Conservation (phyloP, 92 coral and sea anemone species). For the Epizoanthus rinbou region DNA sequence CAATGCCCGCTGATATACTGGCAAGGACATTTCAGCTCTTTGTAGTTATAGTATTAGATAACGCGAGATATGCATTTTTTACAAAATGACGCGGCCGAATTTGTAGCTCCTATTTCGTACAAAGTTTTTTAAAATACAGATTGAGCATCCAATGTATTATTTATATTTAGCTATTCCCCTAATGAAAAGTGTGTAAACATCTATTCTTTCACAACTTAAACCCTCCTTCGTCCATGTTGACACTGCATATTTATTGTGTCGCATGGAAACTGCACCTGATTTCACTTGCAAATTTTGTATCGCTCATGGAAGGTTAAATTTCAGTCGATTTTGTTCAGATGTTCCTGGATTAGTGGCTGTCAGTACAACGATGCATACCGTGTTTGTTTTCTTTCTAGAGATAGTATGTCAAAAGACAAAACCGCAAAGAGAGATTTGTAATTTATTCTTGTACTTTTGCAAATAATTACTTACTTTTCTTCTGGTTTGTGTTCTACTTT, state of each 20-base stretch:
- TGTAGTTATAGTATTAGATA: not conserved
- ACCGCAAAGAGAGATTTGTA: too few species aligned
- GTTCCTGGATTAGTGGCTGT: not conserved
- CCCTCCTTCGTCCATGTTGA: slow-evolving; percentile 8
- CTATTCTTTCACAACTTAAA: not conserved
- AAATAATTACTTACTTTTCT: too few species aligned
- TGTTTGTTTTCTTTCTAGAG: too few species aligned
- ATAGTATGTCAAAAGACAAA: too few species aligned
- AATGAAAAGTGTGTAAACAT: slow-evolving; percentile 23
- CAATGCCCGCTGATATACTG: not conserved
- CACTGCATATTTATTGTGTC: slow-evolving; percentile 8
- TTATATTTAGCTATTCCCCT: not conserved
- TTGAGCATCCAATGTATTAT: not conserved
- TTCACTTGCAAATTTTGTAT: slow-evolving; percentile 7
- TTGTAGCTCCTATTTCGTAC: not conserved
- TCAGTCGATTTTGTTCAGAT: not conserved
- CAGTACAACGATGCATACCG: not conserved
- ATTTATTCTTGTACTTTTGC: too few species aligned
- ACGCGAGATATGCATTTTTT: too few species aligned
- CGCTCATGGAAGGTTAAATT: not conserved
- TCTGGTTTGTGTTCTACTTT: too few species aligned
- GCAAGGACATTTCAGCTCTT: not conserved
- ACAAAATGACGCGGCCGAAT: too few species aligned
- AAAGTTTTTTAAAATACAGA: not conserved
- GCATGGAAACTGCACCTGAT: slow-evolving; percentile 13